These are phyloP conservation scores for Morpho deidamia DNA, from an alignment of 2,888 invertebrate species.

Conservation along the genomic window DNA sequence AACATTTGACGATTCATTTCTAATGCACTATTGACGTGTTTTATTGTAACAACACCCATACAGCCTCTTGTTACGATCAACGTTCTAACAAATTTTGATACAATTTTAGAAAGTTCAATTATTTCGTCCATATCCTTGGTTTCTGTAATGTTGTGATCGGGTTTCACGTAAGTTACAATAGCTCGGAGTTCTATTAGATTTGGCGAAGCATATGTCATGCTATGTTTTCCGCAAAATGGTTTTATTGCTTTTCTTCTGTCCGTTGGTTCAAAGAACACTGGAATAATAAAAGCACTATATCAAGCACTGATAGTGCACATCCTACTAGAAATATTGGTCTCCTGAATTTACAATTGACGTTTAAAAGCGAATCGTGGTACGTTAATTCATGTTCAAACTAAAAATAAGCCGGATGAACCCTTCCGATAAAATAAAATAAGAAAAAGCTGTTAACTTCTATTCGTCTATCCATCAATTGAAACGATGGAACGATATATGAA, in stretches of 20 bases:
- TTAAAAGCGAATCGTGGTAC: no score
- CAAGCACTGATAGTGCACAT: no score
- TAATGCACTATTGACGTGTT: constrained; percentile 32
- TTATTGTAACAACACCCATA: constrained; percentile 76
- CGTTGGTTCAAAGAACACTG: constrained; percentile 95
- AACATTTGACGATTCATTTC: constrained; percentile 15
- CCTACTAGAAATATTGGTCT: no score
- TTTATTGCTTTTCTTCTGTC: constrained; percentile 87
- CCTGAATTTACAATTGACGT: no score
- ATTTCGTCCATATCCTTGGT: constrained; percentile 41
- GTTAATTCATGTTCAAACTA: no score
- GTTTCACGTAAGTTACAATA: constrained; percentile 78
- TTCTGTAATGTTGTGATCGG: constrained; percentile 31
- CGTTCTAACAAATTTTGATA: constrained; percentile 72
- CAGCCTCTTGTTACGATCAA: constrained; percentile 81
- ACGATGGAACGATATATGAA: no score
- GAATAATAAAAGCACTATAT: constrained; percentile 40
- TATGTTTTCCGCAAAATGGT: constrained; percentile 76
- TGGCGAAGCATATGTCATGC: constrained; percentile 84
- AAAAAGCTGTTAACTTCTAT: no score
- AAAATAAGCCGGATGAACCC: no score
- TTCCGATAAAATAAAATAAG: no score
- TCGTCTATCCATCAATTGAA: no score
- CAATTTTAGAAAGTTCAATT: constrained; percentile 41
- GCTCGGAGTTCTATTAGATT: constrained; percentile 86